These are phyloP conservation scores for Frankliniella intonsa DNA, from an alignment of 2,888 invertebrate genomes.

Conservation along the genomic window DNA sequence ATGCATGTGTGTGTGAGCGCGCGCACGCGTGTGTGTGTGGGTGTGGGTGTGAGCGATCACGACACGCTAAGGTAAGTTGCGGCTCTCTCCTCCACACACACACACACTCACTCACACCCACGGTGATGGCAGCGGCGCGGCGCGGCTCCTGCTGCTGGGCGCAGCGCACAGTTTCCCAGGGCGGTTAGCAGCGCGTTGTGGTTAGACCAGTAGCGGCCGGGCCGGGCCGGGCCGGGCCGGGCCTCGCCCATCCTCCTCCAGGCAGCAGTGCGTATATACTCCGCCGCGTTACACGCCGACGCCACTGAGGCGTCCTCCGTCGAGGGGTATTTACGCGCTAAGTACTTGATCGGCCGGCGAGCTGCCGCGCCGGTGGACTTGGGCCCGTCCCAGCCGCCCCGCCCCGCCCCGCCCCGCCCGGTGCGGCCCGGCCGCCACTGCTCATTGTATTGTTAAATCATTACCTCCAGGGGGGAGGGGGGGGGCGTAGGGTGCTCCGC, in stretches of 20 bases:
- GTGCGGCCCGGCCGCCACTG: background rate
- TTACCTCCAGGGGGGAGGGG: background rate
- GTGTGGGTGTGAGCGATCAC: constrained; percentile 13
- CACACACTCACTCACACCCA: no score
- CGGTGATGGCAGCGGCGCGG: no score
- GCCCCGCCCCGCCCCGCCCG: no score
- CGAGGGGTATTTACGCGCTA: background rate
- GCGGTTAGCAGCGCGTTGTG: background rate
- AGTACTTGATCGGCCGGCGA: background rate
- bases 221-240: no score
- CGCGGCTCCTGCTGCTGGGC: no score
- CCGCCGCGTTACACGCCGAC: no score
- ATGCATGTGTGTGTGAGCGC: background rate
- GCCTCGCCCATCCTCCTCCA: no score
- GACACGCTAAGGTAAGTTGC: background rate
- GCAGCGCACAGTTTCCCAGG: background rate
- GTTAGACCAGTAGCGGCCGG: no score
- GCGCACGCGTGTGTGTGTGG: background rate
- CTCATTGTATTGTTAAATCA: constrained; percentile 1
- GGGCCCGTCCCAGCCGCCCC: no score
- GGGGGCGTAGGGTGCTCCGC: background rate
- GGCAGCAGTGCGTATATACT: no score
- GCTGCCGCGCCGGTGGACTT: background rate
- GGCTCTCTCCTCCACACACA: no score
- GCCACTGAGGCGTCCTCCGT: background rate